A percentile compares a stretch with the other conserved stretches of the same genome.
Evolutionary conservation across 2,113 vertebrate genomes (phyloP).

Genomic region (Oncorhynchus kisutch): DNA sequence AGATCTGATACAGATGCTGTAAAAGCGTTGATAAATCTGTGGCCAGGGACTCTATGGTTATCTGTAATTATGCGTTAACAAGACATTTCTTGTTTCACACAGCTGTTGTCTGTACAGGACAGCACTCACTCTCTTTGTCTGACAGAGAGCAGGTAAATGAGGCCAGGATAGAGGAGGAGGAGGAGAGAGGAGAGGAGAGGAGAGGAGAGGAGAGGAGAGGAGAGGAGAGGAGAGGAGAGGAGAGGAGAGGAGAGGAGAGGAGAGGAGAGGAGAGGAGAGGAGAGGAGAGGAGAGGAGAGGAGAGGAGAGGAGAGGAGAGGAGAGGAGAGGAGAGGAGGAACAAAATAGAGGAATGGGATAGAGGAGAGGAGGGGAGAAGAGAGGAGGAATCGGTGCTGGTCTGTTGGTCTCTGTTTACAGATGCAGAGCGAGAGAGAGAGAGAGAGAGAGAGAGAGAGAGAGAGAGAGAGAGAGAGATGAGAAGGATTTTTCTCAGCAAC

Average conservation of each 20-base stretch:
- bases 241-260: too few species aligned
- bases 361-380: too few species aligned
- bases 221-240: too few species aligned
- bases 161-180: conserved; percentile 45
- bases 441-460: background rate
- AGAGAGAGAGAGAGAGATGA: too few species aligned
- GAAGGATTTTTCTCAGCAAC: too few species aligned
- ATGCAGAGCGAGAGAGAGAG: conserved; percentile 44
- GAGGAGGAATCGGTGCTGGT: background rate
- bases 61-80: conserved; percentile 40
- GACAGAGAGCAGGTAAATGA: conserved; percentile 25
- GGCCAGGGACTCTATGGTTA: background rate
- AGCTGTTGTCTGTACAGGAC: conserved; percentile 39
- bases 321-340: too few species aligned
- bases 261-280: too few species aligned
- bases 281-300: too few species aligned
- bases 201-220: too few species aligned
- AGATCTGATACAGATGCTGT: conserved; percentile 59
- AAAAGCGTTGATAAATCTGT: conserved; percentile 47
- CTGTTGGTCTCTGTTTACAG: conserved; percentile 1
- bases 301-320: conserved; percentile 34
- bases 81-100: conserved; percentile 64
- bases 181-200: too few species aligned
- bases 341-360: too few species aligned
- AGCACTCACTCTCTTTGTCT: background rate